Evolutionary conservation across 1,140 invertebrate species (phyloP).

Genomic region (Hypothenemus hampei): DNA sequence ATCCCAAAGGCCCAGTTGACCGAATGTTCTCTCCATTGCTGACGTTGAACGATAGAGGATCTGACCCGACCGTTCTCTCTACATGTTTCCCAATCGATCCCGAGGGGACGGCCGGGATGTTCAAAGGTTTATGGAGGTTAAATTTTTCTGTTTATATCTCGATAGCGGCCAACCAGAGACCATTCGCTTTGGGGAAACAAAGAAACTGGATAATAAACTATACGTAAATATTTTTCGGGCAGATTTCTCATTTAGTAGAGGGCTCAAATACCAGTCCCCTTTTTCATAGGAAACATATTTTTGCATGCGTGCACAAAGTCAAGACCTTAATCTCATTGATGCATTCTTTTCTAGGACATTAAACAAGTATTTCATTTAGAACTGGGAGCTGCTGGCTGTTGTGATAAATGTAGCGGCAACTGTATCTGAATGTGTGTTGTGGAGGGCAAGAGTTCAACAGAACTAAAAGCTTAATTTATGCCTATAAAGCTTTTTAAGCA

Average conservation of each 20-base stretch:
- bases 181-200: background rate
- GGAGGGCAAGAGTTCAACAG: no score
- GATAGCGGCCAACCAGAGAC: no score
- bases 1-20: slow-evolving; percentile 35
- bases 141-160: slow-evolving; percentile 26
- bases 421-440: background rate
- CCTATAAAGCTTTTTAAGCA: no score
- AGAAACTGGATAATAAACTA: background rate
- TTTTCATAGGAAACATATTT: no score
- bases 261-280: no score
- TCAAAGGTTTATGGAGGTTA: slow-evolving; percentile 22
- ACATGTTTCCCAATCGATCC: slow-evolving; percentile 23
- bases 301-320: slow-evolving; percentile 14
- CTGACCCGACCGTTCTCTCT: slow-evolving; percentile 12
- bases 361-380: slow-evolving; percentile 31
- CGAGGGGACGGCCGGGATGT: slow-evolving; percentile 14
- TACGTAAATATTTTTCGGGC: background rate
- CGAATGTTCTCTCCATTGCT: slow-evolving; percentile 32
- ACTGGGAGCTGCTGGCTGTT: slow-evolving; percentile 5
- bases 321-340: slow-evolving; percentile 24
- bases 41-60: slow-evolving; percentile 33
- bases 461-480: no score
- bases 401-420: slow-evolving; percentile 22
- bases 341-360: slow-evolving; percentile 30
- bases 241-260: background rate